A percentile compares a stretch with the other conserved stretches of the same genome.
phyloP scores from a whole-genome alignment of 2,113 vertebrate species.

The Halcyon malimbica region DNA sequence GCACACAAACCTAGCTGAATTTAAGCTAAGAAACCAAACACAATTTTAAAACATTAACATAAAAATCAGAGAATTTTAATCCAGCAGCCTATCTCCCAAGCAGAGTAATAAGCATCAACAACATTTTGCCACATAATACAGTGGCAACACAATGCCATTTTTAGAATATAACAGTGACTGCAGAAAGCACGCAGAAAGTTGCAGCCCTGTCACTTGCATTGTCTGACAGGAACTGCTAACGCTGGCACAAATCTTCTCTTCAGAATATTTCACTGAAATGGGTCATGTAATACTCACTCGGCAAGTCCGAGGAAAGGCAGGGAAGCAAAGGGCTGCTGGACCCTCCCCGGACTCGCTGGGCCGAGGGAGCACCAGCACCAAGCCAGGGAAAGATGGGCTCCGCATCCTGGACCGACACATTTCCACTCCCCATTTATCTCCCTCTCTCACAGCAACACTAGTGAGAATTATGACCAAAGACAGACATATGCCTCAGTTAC shows the following conservation, averaged over 20 bases:
- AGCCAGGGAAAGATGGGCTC: background rate
- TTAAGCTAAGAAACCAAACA: background rate
- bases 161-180: background rate
- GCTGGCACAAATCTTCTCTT: background rate
- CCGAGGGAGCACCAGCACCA: background rate
- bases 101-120: background rate
- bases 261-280: background rate
- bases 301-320: background rate
- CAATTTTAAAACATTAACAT: rapidly evolving
- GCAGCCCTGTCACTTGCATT: background rate
- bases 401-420: rapidly evolving
- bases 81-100: background rate
- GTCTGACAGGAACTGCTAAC: background rate
- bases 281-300: rapidly evolving
- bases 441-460: no score
- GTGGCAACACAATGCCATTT: background rate
- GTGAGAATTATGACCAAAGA: background rate
- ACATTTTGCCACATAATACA: no score
- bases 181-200: background rate
- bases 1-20: background rate
- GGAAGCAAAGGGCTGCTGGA: background rate
- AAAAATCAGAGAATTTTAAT: background rate
- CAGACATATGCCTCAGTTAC: background rate
- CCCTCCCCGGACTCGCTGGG: rapidly evolving
- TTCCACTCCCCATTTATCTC: background rate